Conservation (phyloP, 2,113 vertebrate species). For the Callopanchax toddi region DNA sequence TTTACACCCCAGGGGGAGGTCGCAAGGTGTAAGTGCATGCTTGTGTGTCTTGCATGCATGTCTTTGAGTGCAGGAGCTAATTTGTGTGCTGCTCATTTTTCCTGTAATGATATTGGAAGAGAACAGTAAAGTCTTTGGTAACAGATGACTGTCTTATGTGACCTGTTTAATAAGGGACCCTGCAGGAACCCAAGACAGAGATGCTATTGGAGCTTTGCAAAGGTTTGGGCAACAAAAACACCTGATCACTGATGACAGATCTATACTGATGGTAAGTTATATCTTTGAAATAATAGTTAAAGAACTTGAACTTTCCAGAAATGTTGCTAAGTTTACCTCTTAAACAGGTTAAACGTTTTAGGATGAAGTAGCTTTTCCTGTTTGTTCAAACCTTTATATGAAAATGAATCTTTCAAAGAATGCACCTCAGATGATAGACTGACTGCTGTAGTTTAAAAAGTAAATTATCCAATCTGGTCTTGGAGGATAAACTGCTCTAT, state of each 20-base stretch:
- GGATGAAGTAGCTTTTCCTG: too few relatives aligned
- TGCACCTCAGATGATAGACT: too few relatives aligned
- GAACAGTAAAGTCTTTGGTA: slow-evolving; percentile 42
- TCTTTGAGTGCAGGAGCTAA: slow-evolving; percentile 30
- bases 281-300: neutral
- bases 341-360: too few relatives aligned
- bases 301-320: too few relatives aligned
- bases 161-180: slow-evolving; percentile 22
- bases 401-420: too few relatives aligned
- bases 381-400: too few relatives aligned
- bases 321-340: too few relatives aligned
- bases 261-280: slow-evolving; percentile 52
- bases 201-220: slow-evolving; percentile 23
- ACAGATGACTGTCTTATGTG: slow-evolving; percentile 48
- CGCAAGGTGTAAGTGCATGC: slow-evolving; percentile 47
- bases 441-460: too few relatives aligned
- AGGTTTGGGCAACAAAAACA: slow-evolving; percentile 12
- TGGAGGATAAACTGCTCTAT: too few relatives aligned
- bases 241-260: neutral
- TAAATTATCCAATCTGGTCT: too few relatives aligned
- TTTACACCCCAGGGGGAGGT: slow-evolving; percentile 66
- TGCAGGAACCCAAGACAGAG: neutral
- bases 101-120: slow-evolving; percentile 36
- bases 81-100: slow-evolving; percentile 61
- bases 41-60: slow-evolving; percentile 39